phyloP scores from a whole-genome alignment of 2,888 invertebrate species.

The Gymnoscelis rufifasciata region DNA sequence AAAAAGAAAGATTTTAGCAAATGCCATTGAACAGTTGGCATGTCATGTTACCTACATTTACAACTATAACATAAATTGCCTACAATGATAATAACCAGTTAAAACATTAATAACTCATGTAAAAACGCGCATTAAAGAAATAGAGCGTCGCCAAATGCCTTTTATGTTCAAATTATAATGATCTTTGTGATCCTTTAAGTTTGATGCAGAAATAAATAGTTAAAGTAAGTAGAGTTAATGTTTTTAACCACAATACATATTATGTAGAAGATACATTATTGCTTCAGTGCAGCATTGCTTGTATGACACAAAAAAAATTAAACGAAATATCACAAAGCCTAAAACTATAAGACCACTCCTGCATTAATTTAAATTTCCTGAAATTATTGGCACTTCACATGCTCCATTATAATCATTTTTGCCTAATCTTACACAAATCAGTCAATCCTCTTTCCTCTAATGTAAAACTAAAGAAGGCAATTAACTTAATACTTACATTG shows the following conservation, averaged over 20 bases:
- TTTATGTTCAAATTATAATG: too few relatives aligned
- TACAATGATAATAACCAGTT: neutral
- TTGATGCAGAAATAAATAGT: too few relatives aligned
- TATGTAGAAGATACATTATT: slow-evolving; percentile 43
- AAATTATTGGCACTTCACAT: slow-evolving; percentile 63
- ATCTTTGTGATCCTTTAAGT: too few relatives aligned
- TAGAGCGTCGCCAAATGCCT: slow-evolving; percentile 43
- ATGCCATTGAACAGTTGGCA: too few relatives aligned
- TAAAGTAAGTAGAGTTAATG: neutral
- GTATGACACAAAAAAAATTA: slow-evolving; percentile 30
- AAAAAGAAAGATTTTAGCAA: too few relatives aligned
- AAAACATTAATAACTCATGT: neutral
- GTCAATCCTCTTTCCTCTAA: slow-evolving; percentile 58
- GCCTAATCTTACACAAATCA: slow-evolving; percentile 61
- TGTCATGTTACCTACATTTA: too few relatives aligned
- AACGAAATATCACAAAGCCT: slow-evolving; percentile 48
- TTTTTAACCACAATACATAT: neutral
- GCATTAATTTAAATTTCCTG: slow-evolving; percentile 33
- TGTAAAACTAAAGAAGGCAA: slow-evolving; percentile 50
- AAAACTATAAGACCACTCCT: slow-evolving; percentile 39
- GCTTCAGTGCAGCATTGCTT: slow-evolving; percentile 41
- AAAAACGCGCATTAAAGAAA: slow-evolving; percentile 9
- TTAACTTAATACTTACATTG: slow-evolving; percentile 59
- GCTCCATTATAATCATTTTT: slow-evolving; percentile 45
- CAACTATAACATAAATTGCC: too few relatives aligned